These are phyloP conservation scores for Tokudaia tokunoshimensis DNA, from an alignment of 2,797 vertebrate genomes.

Conservation along the genomic window DNA sequence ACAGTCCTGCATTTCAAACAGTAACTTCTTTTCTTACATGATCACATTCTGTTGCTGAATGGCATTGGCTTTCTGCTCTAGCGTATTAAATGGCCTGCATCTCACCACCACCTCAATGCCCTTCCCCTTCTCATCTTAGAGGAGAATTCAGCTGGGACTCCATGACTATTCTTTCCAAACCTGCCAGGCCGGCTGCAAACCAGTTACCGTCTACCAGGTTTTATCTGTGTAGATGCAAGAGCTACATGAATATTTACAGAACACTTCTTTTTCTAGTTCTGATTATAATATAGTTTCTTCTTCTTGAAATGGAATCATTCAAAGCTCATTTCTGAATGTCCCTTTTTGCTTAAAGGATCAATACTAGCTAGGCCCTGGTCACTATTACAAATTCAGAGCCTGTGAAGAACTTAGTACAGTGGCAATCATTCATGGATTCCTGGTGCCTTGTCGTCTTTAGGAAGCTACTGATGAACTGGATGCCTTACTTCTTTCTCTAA, in stretches of 20 bases:
- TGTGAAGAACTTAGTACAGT: constrained; percentile 56
- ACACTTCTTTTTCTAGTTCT: constrained; percentile 1
- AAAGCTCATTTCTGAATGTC: background rate
- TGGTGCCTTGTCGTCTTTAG: constrained; percentile 85
- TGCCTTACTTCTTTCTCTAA: constrained; percentile 86
- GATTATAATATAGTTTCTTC: background rate
- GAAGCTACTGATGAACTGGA: constrained; percentile 91
- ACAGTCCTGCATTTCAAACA: constrained; percentile 90
- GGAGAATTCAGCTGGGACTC: background rate
- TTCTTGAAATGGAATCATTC: background rate
- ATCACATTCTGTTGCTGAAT: constrained; percentile 93
- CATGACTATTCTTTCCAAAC: background rate
- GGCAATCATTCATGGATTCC: constrained; percentile 76
- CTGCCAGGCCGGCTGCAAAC: background rate
- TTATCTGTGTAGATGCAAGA: constrained; percentile 28
- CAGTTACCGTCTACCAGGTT: background rate
- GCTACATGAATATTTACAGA: background rate
- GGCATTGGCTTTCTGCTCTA: constrained; percentile 92
- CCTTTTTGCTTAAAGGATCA: constrained; percentile 45
- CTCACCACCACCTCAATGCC: background rate
- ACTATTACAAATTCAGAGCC: background rate
- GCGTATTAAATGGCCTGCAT: constrained; percentile 93
- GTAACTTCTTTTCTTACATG: constrained; percentile 91
- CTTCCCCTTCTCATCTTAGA: background rate
- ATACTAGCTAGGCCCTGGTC: constrained; percentile 35